A percentile compares a stretch with the other conserved stretches of the same genome.
Conservation (phyloP, 2,797 vertebrate species). For the Vireo griseus region DNA sequence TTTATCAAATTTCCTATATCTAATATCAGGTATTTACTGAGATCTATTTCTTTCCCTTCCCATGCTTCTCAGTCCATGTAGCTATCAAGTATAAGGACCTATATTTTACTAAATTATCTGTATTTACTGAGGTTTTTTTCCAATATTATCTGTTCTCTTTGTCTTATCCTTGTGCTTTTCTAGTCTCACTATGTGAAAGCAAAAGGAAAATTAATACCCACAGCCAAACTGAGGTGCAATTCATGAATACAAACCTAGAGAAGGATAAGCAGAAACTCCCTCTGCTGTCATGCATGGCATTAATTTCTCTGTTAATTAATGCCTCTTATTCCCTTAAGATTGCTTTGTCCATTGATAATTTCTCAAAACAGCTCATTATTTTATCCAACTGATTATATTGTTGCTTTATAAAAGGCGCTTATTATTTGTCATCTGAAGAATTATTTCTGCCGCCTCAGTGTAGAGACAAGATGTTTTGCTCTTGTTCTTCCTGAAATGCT, state of each 20-base stretch:
- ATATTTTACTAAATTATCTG: not conserved
- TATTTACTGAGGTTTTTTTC: not conserved
- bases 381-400: not conserved
- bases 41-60: not conserved
- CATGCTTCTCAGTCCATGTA: not conserved
- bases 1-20: not conserved
- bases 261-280: not conserved
- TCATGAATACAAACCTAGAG: not conserved
- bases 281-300: not conserved
- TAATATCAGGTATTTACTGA: not conserved
- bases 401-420: not conserved
- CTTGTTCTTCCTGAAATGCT: not conserved
- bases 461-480: not conserved
- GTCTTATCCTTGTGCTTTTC: not conserved
- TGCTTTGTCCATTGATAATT: not conserved
- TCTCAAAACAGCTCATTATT: conserved; percentile 6
- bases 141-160: not conserved
- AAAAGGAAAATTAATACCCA: not conserved
- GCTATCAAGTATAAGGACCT: not conserved
- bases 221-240: not conserved
- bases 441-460: not conserved
- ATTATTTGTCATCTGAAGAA: not conserved
- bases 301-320: not conserved
- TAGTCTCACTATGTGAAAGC: not conserved
- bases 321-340: not conserved